These are phyloP conservation scores for Anoplolepis gracilipes DNA, from an alignment of 1,140 invertebrate genomes.

Conservation along the genomic window DNA sequence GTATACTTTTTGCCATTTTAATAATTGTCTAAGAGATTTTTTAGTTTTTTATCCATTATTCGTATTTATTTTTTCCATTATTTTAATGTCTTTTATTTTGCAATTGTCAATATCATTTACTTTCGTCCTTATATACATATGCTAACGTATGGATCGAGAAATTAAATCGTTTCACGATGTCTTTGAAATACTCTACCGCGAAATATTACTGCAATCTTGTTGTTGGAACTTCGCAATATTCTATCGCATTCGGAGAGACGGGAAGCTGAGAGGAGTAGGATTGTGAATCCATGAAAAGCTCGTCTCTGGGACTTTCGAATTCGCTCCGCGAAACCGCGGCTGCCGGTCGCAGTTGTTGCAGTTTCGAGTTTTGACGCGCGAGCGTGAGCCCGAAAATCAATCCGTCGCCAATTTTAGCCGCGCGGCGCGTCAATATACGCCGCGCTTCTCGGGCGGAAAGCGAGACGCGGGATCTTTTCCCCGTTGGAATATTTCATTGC, in stretches of 20 bases:
- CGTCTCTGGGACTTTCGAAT: not conserved
- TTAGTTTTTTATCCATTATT: not conserved
- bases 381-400: slow-evolving; percentile 54
- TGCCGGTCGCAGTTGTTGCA: slow-evolving; percentile 20
- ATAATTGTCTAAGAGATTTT: not conserved
- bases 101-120: not conserved
- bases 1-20: not conserved
- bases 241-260: no score
- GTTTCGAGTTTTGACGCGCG: slow-evolving; percentile 47
- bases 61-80: not conserved
- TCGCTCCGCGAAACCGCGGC: not conserved
- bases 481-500: slow-evolving; percentile 53
- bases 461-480: slow-evolving; percentile 35
- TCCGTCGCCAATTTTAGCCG: slow-evolving; percentile 59
- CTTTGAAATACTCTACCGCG: no score
- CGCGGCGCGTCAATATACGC: slow-evolving; percentile 43
- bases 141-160: no score
- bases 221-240: not conserved
- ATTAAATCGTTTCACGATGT: no score
- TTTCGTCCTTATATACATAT: no score
- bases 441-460: slow-evolving; percentile 29
- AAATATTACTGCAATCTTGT: no score
- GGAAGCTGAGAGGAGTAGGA: not conserved
- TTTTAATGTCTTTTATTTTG: not conserved
- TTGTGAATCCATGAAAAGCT: not conserved